Base-by-base conservation (phyloP, 2,888 invertebrate species). In the Andrena camellia region DNA sequence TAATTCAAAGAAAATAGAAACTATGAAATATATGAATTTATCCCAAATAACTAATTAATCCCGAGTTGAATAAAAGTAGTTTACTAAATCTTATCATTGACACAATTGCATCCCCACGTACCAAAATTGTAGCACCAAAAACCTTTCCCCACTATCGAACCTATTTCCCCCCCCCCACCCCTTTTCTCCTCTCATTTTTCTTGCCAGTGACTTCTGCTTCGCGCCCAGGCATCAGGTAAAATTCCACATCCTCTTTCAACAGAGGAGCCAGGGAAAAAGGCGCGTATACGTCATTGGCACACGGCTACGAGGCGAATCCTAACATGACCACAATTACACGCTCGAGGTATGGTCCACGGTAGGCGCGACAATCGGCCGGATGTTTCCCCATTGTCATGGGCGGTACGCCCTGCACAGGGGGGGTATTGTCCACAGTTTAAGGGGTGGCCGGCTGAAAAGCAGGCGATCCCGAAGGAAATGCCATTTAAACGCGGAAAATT, bases 331-430 rank as follows among this genome's bases (percentile, higher is more conserved):
- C 91, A 91, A 90, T 90, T 89, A 90, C 88, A 87, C 83, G 87
- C 76, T 66, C 64, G 67, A 88, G 88, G 88, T 57, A 83, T 74
- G 84, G 85, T 80, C 73, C 78, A 86, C 83, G 85, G 82, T 85
- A 70, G 88, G 90, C 90, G 91, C 91, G 92, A 93, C 93, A 93
- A 94, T 94, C 93, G 94, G 93, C 94, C 94, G 94, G 94, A 94
- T 93, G 93, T 94, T 93, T 93, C 90, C 90, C 84, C 90, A 92
- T 92, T 91, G 92, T 91, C 78, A 81, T 31, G 76, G 81, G 75
- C 68, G 83, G 80, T 69, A 68, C 59, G 79, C 81, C 75, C 78
- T 76, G 48, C 70, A 70, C 23, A 20, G 23, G 26, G 54, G 54
- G 54, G 54, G 84, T 83, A 91, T 92, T 92, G 90, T 92, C 81